Base-by-base conservation (phyloP, 2,888 invertebrate genomes). In the Sminthurides aquaticus region DNA sequence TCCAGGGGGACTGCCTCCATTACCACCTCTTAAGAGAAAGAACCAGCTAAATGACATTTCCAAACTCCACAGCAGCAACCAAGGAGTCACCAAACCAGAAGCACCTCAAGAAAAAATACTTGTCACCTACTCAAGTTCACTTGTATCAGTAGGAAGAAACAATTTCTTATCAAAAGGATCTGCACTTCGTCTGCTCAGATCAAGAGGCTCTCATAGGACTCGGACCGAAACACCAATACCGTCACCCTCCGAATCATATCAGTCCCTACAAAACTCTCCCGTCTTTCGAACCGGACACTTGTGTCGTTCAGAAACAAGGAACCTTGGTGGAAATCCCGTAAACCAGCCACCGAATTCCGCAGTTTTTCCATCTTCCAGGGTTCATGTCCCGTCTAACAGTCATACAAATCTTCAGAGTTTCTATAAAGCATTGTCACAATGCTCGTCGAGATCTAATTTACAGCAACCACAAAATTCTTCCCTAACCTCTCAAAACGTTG, bases 1-100 rank as follows among this genome's bases (percentile, higher is more conserved):
- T 22, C 2, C 57, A 18, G 29, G 54, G 15, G 48, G 54, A 24
- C 55, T 55, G 11, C 62, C 62, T 25, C 62, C 62, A 1, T 29
- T 62, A 8, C 62, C 62, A 18, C 55, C 62, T 18, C 56, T 56
- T 11, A 54, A 54, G 27, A 61, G 34, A 3, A 25, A 62, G 1
- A 25, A 34, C 43, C 43, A 15, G 43, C 5, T 15, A 34, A 34
- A n/a, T n/a, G n/a, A n/a, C n/a, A n/a, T n/a, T n/a, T n/a, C n/a
- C n/a, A n/a, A n/a, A n/a, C n/a, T n/a, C n/a, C n/a, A n/a, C n/a
- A n/a, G n/a, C n/a, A n/a, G n/a, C n/a, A n/a, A n/a, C n/a, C n/a
- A n/a, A n/a, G n/a, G 43, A 34, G 43, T 15, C 43, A 34, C 5
- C 43, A 34, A 34, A 34, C 8, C 15, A 15, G 8, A 34, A 5